These are phyloP conservation scores for Zophobas atratus DNA, from an alignment of 1,140 invertebrate species.

Conservation along the genomic window DNA sequence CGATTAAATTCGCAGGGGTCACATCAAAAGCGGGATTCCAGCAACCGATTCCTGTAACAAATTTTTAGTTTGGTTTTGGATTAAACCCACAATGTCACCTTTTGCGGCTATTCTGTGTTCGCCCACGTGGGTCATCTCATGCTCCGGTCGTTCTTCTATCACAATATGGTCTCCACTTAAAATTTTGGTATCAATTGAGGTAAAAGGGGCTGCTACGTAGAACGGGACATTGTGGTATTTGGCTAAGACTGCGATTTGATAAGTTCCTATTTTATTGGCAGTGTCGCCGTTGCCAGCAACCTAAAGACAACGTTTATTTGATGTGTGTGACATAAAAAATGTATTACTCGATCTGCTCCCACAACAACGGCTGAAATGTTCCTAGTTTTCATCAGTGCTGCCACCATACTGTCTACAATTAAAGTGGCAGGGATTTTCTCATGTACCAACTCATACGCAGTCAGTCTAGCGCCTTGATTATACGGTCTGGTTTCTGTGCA, in stretches of 20 bases:
- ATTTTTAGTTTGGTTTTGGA: constrained; percentile 35
- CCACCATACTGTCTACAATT: constrained; percentile 96
- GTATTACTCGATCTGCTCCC: constrained; percentile 87
- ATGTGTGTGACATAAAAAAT: neutral
- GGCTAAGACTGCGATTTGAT: constrained; percentile 95
- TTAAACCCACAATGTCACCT: no score
- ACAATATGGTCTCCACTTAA: constrained; percentile 88
- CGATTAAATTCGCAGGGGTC: constrained; percentile 94
- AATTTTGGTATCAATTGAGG: constrained; percentile 91
- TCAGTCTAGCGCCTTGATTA: constrained; percentile 96
- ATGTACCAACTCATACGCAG: constrained; percentile 95
- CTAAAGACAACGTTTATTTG: constrained; percentile 62
- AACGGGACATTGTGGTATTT: constrained; percentile 95
- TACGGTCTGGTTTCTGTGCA: constrained; percentile 98
- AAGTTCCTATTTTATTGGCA: constrained; percentile 99
- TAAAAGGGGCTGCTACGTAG: constrained; percentile 94
- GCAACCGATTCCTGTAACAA: constrained; percentile 83
- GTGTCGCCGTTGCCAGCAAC: constrained; percentile 97
- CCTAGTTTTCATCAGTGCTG: constrained; percentile 88
- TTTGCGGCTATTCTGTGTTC: constrained; percentile 88
- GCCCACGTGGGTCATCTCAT: constrained; percentile 92
- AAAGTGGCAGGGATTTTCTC: constrained; percentile 95
- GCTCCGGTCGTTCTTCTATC: constrained; percentile 93
- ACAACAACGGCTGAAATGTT: constrained; percentile 86
- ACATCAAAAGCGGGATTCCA: constrained; percentile 99